Percentiles rank a stretch among this genome's conserved stretches.
phyloP scores from a whole-genome alignment of 2,888 invertebrate species.

The Mesorhabditis spiculigera region DNA sequence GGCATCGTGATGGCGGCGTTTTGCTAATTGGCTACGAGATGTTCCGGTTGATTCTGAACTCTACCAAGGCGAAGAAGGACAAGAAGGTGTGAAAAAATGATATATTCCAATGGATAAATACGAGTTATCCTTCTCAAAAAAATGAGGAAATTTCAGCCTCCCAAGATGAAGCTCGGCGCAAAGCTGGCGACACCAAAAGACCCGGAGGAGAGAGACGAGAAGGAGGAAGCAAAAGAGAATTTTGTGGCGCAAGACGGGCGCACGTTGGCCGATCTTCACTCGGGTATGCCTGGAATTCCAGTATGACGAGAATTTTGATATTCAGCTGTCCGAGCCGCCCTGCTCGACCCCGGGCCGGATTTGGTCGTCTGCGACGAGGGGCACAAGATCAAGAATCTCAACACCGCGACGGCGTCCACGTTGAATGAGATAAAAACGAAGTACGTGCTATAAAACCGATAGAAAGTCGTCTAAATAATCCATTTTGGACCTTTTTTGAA shows the following conservation, averaged over 20 bases:
- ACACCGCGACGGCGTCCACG: constrained; percentile 90
- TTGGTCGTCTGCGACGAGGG: constrained; percentile 93
- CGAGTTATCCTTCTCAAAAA: not conserved
- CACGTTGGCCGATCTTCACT: too few relatives aligned
- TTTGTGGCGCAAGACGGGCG: too few relatives aligned
- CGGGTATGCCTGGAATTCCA: too few relatives aligned
- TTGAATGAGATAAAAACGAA: constrained; percentile 87
- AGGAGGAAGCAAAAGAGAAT: not conserved
- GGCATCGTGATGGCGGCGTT: constrained; percentile 85
- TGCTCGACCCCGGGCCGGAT: constrained; percentile 88
- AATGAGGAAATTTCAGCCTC: not conserved
- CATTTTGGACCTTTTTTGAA: too few relatives aligned
- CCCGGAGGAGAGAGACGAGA: constrained; percentile 11
- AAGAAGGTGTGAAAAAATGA: constrained; percentile 16
- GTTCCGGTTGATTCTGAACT: constrained; percentile 77
- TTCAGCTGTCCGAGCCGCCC: constrained; percentile 37
- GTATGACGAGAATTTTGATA: not conserved
- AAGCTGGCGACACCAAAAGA: not conserved
- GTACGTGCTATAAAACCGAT: constrained; percentile 29
- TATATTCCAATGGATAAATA: not conserved
- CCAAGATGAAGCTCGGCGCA: not conserved
- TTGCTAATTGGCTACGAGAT: constrained; percentile 94
- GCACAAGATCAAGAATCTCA: constrained; percentile 94
- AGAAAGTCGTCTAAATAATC: not conserved
- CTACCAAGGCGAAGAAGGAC: constrained; percentile 25